phyloP scores from a whole-genome alignment of 2,888 invertebrate genomes.

The Apodemia mormo region DNA sequence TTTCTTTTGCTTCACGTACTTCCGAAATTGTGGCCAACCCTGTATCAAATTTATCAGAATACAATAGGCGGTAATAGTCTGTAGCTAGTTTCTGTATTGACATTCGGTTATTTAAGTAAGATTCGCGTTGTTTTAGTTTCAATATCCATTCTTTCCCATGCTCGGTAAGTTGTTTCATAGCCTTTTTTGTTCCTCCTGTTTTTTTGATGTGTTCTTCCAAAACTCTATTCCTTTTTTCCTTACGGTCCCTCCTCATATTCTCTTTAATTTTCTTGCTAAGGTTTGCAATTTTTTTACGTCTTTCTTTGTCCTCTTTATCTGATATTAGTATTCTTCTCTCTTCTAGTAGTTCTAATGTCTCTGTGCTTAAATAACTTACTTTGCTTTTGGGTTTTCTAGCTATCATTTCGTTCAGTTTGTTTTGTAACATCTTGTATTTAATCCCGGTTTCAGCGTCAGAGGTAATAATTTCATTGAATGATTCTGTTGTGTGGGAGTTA shows the following conservation, averaged over 20 bases:
- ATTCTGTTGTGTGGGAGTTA: no score
- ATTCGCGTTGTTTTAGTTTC: constrained; percentile 18
- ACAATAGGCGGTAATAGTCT: constrained; percentile 21
- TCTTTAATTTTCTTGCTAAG: no score
- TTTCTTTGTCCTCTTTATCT: no score
- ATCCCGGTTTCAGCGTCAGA: constrained; percentile 16
- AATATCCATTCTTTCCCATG: constrained; percentile 28
- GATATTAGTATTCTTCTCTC: no score
- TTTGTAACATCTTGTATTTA: constrained; percentile 20
- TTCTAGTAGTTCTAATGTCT: no score
- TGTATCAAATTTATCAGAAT: constrained; percentile 25
- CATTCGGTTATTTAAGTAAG: constrained; percentile 17
- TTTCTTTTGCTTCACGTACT: not conserved
- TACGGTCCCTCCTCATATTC: no score
- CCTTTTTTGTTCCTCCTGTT: no score
- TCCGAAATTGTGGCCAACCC: constrained; percentile 19
- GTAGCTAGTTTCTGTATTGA: constrained; percentile 26
- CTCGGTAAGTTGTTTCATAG: constrained; percentile 19
- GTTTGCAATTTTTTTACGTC: no score
- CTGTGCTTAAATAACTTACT: not conserved
- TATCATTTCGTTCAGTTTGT: constrained; percentile 21
- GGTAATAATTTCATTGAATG: constrained; percentile 19
- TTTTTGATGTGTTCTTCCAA: no score
- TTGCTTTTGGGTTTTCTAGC: constrained; percentile 18
- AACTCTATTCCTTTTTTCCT: no score